These are phyloP conservation scores for Phymanthus crucifer DNA, from an alignment of 92 coral and sea anemone species.

Conservation along the genomic window DNA sequence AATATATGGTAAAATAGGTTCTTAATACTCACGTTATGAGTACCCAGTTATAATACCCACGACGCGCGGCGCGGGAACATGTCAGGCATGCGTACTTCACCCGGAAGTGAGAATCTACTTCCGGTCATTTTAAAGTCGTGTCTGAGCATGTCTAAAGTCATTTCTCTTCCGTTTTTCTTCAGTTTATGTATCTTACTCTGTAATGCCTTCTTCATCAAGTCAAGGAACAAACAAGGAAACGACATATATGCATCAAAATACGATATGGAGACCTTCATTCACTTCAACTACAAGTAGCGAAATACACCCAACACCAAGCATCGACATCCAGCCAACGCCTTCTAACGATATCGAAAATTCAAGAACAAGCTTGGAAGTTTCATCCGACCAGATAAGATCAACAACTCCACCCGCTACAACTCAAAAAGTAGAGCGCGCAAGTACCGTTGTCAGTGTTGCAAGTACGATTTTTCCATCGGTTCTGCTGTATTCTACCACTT, in stretches of 20 bases:
- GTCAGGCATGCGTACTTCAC: no score
- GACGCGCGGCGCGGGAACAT: no score
- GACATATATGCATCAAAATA: conserved; percentile 2
- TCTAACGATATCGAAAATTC: not conserved
- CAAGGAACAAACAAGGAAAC: not conserved
- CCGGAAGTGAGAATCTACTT: no score
- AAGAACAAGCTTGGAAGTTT: not conserved
- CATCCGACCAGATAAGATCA: not conserved
- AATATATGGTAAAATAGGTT: no score
- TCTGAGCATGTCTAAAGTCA: not conserved
- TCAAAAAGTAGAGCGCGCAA: not conserved
- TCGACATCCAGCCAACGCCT: not conserved
- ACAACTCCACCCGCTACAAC: not conserved
- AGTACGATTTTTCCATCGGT: not conserved
- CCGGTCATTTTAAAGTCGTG: no score
- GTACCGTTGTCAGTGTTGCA: not conserved
- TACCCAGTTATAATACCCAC: no score
- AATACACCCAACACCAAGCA: not conserved
- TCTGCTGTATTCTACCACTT: not conserved
- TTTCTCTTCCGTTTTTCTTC: not conserved
- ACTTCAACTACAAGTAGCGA: not conserved
- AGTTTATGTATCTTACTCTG: conserved; percentile 19
- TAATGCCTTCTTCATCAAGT: not conserved
- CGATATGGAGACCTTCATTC: not conserved
- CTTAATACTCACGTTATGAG: no score